Conservation (phyloP, 1,140 invertebrate species). For the Oedothorax gibbosus region DNA sequence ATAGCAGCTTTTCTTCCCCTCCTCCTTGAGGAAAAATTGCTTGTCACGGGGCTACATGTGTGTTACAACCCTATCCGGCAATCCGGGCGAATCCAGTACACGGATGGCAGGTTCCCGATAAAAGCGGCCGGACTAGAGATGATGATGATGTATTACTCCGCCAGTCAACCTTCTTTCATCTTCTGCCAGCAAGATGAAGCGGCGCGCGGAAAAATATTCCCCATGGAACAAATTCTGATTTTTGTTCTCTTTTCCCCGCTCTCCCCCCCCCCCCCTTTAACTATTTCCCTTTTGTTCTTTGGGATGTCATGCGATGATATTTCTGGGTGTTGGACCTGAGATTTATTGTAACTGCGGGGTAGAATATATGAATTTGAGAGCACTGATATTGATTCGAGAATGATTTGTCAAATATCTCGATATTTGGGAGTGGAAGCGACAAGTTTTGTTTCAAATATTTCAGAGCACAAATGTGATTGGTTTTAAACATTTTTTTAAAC, state of each 20-base stretch:
- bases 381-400: no score
- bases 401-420: no score
- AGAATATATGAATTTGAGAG: no score
- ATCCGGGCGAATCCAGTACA: conserved; percentile 48
- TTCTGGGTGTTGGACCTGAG: no score
- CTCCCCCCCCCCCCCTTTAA: not conserved
- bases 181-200: conserved; percentile 43
- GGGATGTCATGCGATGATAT: no score
- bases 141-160: conserved; percentile 57
- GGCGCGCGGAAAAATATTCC: conserved; percentile 34
- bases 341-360: no score
- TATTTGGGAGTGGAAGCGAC: no score
- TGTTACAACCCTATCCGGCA: conserved; percentile 54
- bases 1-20: conserved; percentile 6
- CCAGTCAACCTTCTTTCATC: conserved; percentile 31
- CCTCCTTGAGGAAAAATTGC: conserved; percentile 30
- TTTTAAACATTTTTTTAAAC: no score
- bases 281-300: not conserved
- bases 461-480: no score
- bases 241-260: no score
- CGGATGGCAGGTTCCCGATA: conserved; percentile 54
- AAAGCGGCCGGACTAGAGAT: conserved; percentile 38
- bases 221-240: not conserved
- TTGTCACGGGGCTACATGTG: conserved; percentile 41
- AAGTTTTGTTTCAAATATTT: no score